A percentile compares a stretch with the other conserved stretches of the same genome.
These are phyloP conservation scores for Amblyteles armatorius DNA, from an alignment of 2,888 invertebrate genomes.

Conservation along the genomic window DNA sequence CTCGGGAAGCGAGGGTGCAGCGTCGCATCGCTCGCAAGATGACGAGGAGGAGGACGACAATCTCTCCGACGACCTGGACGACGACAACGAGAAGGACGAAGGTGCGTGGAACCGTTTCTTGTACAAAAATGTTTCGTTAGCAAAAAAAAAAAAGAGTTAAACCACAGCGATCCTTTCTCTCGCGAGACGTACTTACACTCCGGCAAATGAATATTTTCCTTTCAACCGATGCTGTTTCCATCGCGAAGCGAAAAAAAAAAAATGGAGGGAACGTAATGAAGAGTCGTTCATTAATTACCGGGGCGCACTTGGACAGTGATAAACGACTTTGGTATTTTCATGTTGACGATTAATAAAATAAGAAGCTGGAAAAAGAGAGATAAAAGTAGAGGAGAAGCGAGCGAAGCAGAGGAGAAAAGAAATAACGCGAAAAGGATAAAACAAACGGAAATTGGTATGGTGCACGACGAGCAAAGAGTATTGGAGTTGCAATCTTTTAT, in stretches of 20 bases:
- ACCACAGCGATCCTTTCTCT: conserved; percentile 27
- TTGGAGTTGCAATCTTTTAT: conserved; percentile 67
- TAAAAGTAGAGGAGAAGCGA: conserved; percentile 54
- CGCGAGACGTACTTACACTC: conserved; percentile 8
- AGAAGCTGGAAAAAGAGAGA: conserved; percentile 48
- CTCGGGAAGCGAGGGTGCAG: conserved; percentile 88
- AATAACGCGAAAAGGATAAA: conserved; percentile 51
- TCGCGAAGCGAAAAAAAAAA: conserved; percentile 48
- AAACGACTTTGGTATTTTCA: conserved; percentile 71
- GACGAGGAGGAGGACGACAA: conserved; percentile 95
- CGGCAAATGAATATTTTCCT: conserved; percentile 46
- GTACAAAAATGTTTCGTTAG: conserved; percentile 14
- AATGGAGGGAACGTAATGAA: conserved; percentile 62
- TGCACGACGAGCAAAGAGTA: conserved; percentile 18
- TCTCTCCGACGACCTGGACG: conserved; percentile 94
- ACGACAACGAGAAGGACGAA: conserved; percentile 93
- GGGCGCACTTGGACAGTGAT: conserved; percentile 70
- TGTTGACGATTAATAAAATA: conserved; percentile 70
- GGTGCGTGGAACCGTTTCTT: conserved; percentile 85
- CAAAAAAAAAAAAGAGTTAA: not conserved
- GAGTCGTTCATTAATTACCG: conserved; percentile 73
- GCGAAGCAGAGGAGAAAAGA: conserved; percentile 46
- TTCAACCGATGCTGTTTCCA: conserved; percentile 46
- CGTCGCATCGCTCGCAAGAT: conserved; percentile 88
- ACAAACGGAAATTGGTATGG: conserved; percentile 50